phyloP scores from a whole-genome alignment of 2,797 vertebrate species.

The Hydrophis major region DNA sequence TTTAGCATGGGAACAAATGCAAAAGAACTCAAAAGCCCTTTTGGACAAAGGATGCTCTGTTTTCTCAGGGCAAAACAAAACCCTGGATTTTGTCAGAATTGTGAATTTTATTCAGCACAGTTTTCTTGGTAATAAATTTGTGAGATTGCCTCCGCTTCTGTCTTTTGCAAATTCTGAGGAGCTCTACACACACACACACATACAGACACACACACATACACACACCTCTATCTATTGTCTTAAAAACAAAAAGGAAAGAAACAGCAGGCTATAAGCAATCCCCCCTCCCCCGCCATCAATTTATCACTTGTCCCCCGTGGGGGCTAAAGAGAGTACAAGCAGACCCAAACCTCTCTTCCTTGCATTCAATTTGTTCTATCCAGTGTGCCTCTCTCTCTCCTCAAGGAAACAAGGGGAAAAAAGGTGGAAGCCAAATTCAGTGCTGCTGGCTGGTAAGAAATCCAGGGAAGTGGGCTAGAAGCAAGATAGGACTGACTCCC shows the following conservation, averaged over 20 bases:
- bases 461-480: neutral
- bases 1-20: neutral
- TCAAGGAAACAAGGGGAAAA: neutral
- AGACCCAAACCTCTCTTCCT: too few species aligned
- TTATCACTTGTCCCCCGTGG: neutral
- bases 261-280: neutral
- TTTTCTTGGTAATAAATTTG: neutral
- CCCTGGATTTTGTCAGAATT: neutral
- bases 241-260: neutral
- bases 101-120: neutral
- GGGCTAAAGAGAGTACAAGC: neutral
- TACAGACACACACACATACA: neutral
- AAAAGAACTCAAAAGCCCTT: neutral
- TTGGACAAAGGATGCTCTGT: neutral
- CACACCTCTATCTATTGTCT: neutral
- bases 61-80: neutral
- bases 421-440: neutral
- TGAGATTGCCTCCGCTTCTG: too few species aligned
- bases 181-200: neutral
- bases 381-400: too few species aligned
- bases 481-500: neutral
- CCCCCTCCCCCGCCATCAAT: neutral
- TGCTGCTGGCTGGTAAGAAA: neutral
- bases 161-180: neutral
- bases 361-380: neutral